Percentiles rank a stretch among this genome's conserved stretches.
These are phyloP conservation scores for Phoeniculus purpureus DNA, from an alignment of 2,797 vertebrate genomes.

Conservation along the genomic window DNA sequence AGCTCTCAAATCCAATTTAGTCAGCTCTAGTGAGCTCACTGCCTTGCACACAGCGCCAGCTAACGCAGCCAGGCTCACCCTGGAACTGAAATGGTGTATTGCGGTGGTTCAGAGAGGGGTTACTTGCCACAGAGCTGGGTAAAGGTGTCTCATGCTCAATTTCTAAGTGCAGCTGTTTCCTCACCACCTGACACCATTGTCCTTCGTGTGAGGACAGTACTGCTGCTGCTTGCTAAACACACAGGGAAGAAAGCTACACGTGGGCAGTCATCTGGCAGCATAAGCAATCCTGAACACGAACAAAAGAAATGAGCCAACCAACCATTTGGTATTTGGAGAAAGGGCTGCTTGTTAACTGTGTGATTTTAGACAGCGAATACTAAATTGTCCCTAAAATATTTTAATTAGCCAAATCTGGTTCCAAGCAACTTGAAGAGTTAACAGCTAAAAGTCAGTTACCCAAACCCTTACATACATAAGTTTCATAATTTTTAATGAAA, in stretches of 20 bases:
- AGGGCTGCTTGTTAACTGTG: background rate
- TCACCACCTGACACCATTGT: rapidly evolving
- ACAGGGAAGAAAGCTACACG: background rate
- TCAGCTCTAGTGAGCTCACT: background rate
- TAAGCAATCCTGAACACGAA: background rate
- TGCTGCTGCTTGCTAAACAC: background rate
- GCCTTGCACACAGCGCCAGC: rapidly evolving
- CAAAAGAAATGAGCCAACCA: background rate
- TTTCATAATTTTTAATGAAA: background rate
- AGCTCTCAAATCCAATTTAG: background rate
- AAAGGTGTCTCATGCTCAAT: rapidly evolving
- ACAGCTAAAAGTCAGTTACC: background rate
- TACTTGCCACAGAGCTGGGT: rapidly evolving
- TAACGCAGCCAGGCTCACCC: background rate
- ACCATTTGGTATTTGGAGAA: background rate
- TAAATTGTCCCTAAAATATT: background rate
- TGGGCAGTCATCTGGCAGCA: background rate
- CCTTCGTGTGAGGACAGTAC: background rate
- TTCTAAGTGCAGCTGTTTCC: background rate
- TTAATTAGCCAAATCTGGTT: background rate
- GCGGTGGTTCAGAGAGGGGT: background rate
- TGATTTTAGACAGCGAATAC: background rate
- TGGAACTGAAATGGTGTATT: background rate
- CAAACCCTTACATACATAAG: rapidly evolving
- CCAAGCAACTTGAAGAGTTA: background rate